These are phyloP conservation scores for Oncorhynchus clarkii DNA, from an alignment of 2,113 vertebrate genomes.

Conservation along the genomic window DNA sequence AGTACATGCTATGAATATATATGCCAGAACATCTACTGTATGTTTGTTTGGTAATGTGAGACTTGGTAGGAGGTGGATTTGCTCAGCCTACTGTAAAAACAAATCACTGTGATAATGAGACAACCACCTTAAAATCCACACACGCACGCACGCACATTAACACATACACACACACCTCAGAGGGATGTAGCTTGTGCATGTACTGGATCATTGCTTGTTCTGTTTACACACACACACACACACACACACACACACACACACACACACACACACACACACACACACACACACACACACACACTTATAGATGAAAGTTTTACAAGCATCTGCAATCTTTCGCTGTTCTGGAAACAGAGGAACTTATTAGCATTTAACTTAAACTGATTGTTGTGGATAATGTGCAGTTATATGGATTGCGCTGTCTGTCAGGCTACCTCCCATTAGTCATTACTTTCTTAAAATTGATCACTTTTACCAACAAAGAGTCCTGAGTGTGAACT, in stretches of 20 bases:
- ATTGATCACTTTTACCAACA: constrained; percentile 47
- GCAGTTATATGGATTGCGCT: no score
- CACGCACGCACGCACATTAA: neutral
- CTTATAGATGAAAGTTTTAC: neutral
- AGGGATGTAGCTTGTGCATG: neutral
- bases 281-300: no score
- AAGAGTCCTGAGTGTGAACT: constrained; percentile 44
- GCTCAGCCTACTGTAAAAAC: neutral
- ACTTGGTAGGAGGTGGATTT: neutral
- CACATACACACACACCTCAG: neutral
- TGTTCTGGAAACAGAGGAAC: neutral
- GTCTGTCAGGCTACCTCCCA: constrained; percentile 21
- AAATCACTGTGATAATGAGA: neutral
- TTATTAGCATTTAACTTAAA: no score
- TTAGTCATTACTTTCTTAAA: constrained; percentile 53
- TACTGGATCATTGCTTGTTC: neutral
- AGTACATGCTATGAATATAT: neutral
- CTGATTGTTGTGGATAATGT: no score
- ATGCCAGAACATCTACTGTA: neutral
- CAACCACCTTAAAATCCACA: neutral
- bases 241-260: no score
- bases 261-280: no score
- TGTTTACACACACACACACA: neutral
- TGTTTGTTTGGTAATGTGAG: neutral
- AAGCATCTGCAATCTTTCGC: neutral